A percentile compares a stretch with the other conserved stretches of the same genome.
Conservation (phyloP, 1,140 invertebrate species). For the Camponotus vicinus region DNA sequence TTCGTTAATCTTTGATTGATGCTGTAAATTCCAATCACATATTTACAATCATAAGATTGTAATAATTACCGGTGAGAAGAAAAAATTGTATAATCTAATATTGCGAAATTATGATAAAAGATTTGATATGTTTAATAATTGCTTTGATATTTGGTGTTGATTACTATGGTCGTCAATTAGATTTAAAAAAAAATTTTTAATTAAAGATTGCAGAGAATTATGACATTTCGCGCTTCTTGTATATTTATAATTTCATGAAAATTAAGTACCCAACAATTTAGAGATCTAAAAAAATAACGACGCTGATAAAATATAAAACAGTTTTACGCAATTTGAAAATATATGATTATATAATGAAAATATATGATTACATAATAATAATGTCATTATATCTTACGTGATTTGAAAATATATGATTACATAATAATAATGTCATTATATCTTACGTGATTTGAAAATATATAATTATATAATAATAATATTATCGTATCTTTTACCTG, state of each 20-base stretch:
- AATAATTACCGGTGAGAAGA: not conserved
- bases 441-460: not conserved
- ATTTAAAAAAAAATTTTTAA: not conserved
- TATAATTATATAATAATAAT: constrained; percentile 1
- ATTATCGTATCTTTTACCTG: not conserved
- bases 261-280: not conserved
- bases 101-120: not conserved
- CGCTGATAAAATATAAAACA: not conserved
- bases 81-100: constrained; percentile 30
- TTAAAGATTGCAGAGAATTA: not conserved
- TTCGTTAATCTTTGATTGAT: constrained; percentile 48
- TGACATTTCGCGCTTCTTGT: not conserved
- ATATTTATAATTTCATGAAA: not conserved
- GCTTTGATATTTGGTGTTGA: not conserved
- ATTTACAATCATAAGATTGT: not conserved
- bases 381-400: not conserved
- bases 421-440: too few relatives aligned
- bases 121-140: too few relatives aligned
- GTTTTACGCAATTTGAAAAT: not conserved
- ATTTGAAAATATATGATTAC: not conserved
- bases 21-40: constrained; percentile 6
- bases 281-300: not conserved
- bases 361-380: not conserved
- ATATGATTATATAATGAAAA: not conserved
- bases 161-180: constrained; percentile 37